A percentile compares a stretch with the other conserved stretches of the same genome.
Conservation (phyloP, 30 jellyfish, hydroid and myxozoan species). For the Clytia hemisphaerica region DNA sequence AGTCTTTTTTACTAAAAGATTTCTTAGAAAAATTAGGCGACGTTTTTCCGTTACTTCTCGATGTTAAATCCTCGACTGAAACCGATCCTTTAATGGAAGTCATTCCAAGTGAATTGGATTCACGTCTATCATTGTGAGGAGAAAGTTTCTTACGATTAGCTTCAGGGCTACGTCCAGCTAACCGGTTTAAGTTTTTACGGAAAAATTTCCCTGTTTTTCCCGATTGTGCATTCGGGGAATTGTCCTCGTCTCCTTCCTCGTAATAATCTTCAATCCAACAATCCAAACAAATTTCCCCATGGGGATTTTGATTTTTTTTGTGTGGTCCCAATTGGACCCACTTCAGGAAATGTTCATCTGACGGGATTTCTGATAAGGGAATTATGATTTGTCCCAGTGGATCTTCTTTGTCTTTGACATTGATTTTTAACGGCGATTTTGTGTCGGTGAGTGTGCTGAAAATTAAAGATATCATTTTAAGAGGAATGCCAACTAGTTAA, state of each 20-base stretch:
- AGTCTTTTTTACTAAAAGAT: neutral
- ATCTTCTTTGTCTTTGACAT: slow-evolving; percentile 83
- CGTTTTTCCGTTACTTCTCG: neutral
- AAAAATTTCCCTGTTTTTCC: slow-evolving; percentile 15
- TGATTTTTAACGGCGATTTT: slow-evolving; percentile 59
- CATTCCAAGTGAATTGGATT: slow-evolving; percentile 48
- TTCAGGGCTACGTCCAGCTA: slow-evolving; percentile 25
- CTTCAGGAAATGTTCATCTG: slow-evolving; percentile 77
- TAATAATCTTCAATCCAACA: slow-evolving; percentile 79
- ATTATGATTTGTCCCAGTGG: slow-evolving; percentile 69
- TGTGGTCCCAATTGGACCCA: slow-evolving; percentile 91
- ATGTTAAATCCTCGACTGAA: slow-evolving; percentile 67
- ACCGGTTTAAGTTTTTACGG: slow-evolving; percentile 35
- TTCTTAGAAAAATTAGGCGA: neutral
- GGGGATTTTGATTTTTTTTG: slow-evolving; percentile 54
- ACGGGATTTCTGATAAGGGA: slow-evolving; percentile 70
- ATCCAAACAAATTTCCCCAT: slow-evolving; percentile 79
- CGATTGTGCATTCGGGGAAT: slow-evolving; percentile 20
- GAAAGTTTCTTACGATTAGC: slow-evolving; percentile 11
- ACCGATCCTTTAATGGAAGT: slow-evolving; percentile 73
- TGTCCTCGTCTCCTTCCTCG: slow-evolving; percentile 37
- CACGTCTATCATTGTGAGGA: slow-evolving; percentile 31
- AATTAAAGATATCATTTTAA: neutral
- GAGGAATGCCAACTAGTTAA: neutral
- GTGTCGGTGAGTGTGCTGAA: slow-evolving; percentile 63